Percentiles rank a stretch among this genome's conserved stretches.
Evolutionary conservation across 2,113 vertebrate genomes (phyloP).

Genomic region (Etia nguti): DNA sequence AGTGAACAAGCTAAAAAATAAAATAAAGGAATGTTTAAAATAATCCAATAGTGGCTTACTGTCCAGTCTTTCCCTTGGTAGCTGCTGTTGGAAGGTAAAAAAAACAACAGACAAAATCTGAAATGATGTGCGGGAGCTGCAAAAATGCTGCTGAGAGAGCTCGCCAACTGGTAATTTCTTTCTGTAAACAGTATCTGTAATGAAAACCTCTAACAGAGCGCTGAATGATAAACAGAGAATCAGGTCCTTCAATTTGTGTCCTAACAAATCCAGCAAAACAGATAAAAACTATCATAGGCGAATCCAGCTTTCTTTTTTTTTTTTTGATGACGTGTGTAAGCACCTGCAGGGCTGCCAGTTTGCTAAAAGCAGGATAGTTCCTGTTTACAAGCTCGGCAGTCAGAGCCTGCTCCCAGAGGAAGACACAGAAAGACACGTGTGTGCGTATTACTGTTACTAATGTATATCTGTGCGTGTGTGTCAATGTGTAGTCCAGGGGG

Average conservation of each 20-base stretch:
- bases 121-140: neutral
- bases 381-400: conserved; percentile 54
- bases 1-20: neutral
- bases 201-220: neutral
- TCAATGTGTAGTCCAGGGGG: neutral
- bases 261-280: neutral
- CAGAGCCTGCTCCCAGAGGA: conserved; percentile 36
- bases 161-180: neutral
- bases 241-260: neutral
- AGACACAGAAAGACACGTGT: neutral
- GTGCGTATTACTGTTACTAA: neutral
- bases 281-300: neutral
- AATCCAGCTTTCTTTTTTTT: neutral
- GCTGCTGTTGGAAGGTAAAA: neutral
- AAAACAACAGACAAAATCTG: neutral
- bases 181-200: neutral
- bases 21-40: neutral
- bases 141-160: neutral
- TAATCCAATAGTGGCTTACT: neutral
- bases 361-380: conserved; percentile 39
- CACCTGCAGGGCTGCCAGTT: conserved; percentile 27
- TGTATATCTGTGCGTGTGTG: neutral
- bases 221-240: conserved; percentile 4
- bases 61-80: neutral
- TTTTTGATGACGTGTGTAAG: neutral